phyloP scores from a whole-genome alignment of 2,888 invertebrate species.

The Cepaea hortensis region DNA sequence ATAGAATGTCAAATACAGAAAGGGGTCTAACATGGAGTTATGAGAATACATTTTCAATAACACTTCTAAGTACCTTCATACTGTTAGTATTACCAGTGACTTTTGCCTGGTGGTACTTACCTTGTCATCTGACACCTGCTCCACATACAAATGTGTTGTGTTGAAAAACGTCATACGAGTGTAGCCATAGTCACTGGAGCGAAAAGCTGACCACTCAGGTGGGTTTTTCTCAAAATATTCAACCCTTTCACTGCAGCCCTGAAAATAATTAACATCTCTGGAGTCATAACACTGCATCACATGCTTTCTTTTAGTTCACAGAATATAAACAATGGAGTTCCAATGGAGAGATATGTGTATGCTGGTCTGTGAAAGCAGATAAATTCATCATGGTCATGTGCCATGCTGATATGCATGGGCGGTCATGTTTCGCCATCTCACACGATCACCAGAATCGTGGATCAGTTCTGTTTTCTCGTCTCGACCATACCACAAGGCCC shows the following conservation, averaged over 20 bases:
- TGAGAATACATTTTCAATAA: too few relatives aligned
- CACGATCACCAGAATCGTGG: too few relatives aligned
- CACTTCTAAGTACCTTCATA: too few relatives aligned
- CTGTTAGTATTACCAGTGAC: too few relatives aligned
- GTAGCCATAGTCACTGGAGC: conserved; percentile 93
- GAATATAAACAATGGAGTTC: neutral
- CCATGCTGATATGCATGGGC: too few relatives aligned
- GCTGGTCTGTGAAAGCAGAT: too few relatives aligned
- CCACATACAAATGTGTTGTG: conserved; percentile 88
- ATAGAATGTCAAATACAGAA: neutral
- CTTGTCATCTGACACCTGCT: conserved; percentile 83
- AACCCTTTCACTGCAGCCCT: conserved; percentile 88
- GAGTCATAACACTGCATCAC: neutral
- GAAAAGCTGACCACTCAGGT: conserved; percentile 88
- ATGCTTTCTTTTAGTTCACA: neutral
- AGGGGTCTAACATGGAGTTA: too few relatives aligned
- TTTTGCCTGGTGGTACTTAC: conserved; percentile 47
- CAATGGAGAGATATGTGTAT: too few relatives aligned
- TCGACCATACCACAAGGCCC: too few relatives aligned
- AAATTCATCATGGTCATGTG: too few relatives aligned
- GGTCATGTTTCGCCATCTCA: too few relatives aligned
- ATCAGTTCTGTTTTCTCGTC: too few relatives aligned
- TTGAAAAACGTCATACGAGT: conserved; percentile 90
- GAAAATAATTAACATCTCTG: neutral
- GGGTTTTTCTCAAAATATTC: conserved; percentile 83